phyloP scores from a whole-genome alignment of 2,888 invertebrate genomes.

The Xylota sylvarum region DNA sequence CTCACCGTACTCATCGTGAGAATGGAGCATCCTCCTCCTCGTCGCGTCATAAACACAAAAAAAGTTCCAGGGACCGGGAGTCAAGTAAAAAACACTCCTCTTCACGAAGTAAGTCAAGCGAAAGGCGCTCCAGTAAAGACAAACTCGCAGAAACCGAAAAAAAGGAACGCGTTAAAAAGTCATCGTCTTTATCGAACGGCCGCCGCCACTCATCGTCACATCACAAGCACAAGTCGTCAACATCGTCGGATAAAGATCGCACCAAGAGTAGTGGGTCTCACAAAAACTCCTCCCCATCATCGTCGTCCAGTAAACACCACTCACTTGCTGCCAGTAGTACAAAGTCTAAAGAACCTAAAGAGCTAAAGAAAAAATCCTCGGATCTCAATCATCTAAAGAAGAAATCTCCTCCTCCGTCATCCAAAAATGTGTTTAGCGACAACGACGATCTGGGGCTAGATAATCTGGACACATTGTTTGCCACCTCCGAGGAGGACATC shows the following conservation, averaged over 20 bases:
- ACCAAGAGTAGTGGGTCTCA: conserved; percentile 50
- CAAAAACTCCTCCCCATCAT: conserved; percentile 72
- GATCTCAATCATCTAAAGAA: conserved; percentile 37
- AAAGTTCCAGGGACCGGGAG: conserved; percentile 55
- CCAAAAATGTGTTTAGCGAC: conserved; percentile 78
- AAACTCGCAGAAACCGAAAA: conserved; percentile 12
- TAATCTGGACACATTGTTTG: conserved; percentile 82
- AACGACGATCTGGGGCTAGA: conserved; percentile 83
- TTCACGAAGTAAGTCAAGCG: conserved; percentile 25
- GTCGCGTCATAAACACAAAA: conserved; percentile 64
- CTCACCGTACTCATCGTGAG: conserved; percentile 40
- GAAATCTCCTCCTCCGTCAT: conserved; percentile 41
- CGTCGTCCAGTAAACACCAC: conserved; percentile 28
- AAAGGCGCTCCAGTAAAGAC: conserved; percentile 55
- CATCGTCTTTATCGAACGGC: conserved; percentile 47
- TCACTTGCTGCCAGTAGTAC: conserved; percentile 41
- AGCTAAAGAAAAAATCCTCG: neutral
- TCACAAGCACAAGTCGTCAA: conserved; percentile 75
- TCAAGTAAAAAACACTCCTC: conserved; percentile 19
- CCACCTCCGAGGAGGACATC: conserved; percentile 88
- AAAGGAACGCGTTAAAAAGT: conserved; percentile 50
- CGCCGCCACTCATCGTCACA: conserved; percentile 65
- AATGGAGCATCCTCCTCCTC: conserved; percentile 42
- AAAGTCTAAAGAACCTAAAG: conserved; percentile 23
- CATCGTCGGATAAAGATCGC: conserved; percentile 59